These are phyloP conservation scores for Drosophila pallidifrons DNA, from an alignment of 1,140 invertebrate genomes.

Conservation along the genomic window DNA sequence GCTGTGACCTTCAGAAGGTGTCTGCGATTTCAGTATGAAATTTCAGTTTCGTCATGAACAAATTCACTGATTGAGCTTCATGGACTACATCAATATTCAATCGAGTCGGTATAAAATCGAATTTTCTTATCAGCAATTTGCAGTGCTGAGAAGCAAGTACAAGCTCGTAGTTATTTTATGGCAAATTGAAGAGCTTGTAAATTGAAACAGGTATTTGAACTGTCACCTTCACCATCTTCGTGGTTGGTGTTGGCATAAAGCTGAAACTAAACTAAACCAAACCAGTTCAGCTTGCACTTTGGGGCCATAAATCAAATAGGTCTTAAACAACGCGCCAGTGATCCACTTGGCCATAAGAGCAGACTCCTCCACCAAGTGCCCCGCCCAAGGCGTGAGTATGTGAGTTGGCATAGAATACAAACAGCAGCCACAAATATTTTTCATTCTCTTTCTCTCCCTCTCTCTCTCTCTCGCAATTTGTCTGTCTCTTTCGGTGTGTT, in stretches of 20 bases:
- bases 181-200: conserved; percentile 51
- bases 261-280: conserved; percentile 8
- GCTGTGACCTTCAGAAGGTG: background rate
- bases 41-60: background rate
- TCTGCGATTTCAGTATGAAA: background rate
- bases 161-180: conserved; percentile 31
- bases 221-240: background rate
- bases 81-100: background rate
- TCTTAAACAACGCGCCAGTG: conserved; percentile 47
- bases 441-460: conserved; percentile 31
- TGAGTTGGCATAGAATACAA: conserved; percentile 56
- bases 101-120: conserved; percentile 19
- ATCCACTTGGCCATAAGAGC: conserved; percentile 27
- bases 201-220: conserved; percentile 61
- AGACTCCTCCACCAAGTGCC: background rate
- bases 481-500: background rate
- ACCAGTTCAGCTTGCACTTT: conserved; percentile 16
- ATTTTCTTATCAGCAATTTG: conserved; percentile 56
- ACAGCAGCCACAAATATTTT: conserved; percentile 69
- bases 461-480: background rate
- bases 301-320: conserved; percentile 71
- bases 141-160: conserved; percentile 27
- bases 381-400: conserved; percentile 34
- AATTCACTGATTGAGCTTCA: background rate
- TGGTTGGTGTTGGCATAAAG: background rate